These are phyloP conservation scores for Caenorhabditis sinica DNA, from an alignment of 2,888 invertebrate species.

Conservation along the genomic window DNA sequence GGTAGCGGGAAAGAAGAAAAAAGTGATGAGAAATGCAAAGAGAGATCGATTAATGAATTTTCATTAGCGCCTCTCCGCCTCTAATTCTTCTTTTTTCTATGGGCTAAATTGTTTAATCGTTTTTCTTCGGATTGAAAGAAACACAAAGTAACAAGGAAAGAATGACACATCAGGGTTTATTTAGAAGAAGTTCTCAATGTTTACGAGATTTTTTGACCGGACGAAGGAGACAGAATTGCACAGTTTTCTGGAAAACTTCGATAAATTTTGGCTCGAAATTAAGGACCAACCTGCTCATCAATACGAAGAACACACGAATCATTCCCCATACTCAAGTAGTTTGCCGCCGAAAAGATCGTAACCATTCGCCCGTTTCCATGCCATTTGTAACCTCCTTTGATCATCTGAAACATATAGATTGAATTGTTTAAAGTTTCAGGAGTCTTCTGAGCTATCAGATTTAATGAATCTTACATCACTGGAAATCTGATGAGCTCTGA, in stretches of 20 bases:
- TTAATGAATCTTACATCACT: conserved; percentile 71
- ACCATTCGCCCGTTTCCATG: conserved; percentile 73
- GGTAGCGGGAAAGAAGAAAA: conserved; percentile 14
- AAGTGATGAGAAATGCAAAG: background rate
- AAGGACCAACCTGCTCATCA: conserved; percentile 43
- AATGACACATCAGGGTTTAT: conserved; percentile 24
- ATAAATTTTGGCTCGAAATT: background rate
- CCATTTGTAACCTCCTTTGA: conserved; percentile 72
- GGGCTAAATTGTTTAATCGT: conserved; percentile 42
- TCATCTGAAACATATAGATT: conserved; percentile 70
- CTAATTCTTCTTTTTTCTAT: conserved; percentile 3
- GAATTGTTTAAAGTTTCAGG: no score
- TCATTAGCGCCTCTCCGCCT: conserved; percentile 37
- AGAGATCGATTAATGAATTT: conserved; percentile 56
- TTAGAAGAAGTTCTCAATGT: background rate
- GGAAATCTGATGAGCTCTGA: conserved; percentile 86
- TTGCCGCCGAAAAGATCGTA: conserved; percentile 79
- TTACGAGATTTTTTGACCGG: conserved; percentile 32
- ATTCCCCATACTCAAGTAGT: conserved; percentile 77
- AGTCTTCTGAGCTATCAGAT: no score
- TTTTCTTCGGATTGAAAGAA: conserved; percentile 17
- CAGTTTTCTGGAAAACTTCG: conserved; percentile 30
- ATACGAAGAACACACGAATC: conserved; percentile 71
- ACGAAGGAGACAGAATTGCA: conserved; percentile 55
- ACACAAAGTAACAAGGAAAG: conserved; percentile 11